Base-by-base conservation (phyloP, 2,888 invertebrate genomes). In the Schrankia costaestrigalis region DNA sequence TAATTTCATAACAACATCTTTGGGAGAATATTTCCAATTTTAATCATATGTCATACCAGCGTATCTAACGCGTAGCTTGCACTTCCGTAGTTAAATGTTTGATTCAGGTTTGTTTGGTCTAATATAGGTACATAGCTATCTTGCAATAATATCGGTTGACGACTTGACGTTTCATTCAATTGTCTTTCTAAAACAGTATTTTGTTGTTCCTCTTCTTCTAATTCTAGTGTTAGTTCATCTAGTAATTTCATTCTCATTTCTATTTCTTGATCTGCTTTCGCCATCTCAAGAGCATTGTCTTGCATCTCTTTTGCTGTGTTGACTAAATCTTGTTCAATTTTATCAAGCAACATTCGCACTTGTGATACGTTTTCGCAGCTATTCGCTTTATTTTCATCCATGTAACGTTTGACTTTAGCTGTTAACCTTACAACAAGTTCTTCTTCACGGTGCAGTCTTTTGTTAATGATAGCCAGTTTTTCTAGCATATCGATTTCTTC, bases 401-500 rank as follows among this genome's bases (percentile, higher is more conserved):
- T 81, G 55, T 91, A 91, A 41, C 91, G 78, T 52, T 91, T 90
- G 3, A 91, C 89, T 72, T 91, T 91, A 2, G 91, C 90, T 17
- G 91, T 90, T 21, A 95, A 68, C 51, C 93, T 86, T 2, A 93
- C 91, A 2, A 95, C 85, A 35, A 91, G 78, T 66, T 94, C 93
- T 65, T 94, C 94, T 68, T 94, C 94, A 36, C 91, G 89, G 37
- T 94, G 91, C 36, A 95, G 77, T 58, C 91, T 89, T 64, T 93
- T 93, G 70, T 95, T 94, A 13, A 94, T 82, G 31, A 92, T 91
- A 12, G 93, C 90, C 28, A 95, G 89, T 71, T 91, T 93, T 60
- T 95, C 94, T 57, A 93, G 81, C 49, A 94, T 84, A 56, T 93
- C 91, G n/a, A 93, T 89, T 78, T 93, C 92, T 65, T 91, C 90